A percentile compares a stretch with the other conserved stretches of the same genome.
Conservation (phyloP, 2,113 vertebrate genomes). For the Pholis gunnellus region DNA sequence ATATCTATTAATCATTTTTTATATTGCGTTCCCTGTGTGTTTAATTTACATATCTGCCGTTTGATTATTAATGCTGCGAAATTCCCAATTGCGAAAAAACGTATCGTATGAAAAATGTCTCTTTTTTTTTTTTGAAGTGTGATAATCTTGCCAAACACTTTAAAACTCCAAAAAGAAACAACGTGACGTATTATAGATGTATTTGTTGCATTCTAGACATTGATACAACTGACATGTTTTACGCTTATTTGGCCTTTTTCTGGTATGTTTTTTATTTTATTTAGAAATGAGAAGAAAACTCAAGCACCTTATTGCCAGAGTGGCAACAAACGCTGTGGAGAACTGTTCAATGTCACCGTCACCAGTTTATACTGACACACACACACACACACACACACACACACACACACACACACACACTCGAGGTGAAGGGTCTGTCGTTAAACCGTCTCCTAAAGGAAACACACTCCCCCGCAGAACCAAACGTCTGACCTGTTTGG, state of each 20-base stretch:
- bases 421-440: background rate
- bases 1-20: background rate
- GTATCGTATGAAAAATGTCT: background rate
- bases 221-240: background rate
- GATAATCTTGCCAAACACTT: background rate
- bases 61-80: background rate
- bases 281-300: background rate
- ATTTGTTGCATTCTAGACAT: background rate
- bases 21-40: background rate
- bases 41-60: background rate
- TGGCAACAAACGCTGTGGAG: slow-evolving; percentile 7
- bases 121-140: background rate
- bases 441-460: background rate
- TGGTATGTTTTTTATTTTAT: background rate
- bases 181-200: background rate
- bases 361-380: background rate
- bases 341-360: slow-evolving; percentile 21
- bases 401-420: background rate
- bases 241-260: background rate
- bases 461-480: slow-evolving; percentile 11
- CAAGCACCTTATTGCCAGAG: slow-evolving; percentile 53
- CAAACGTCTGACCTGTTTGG: background rate
- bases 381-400: slow-evolving; percentile 2
- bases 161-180: background rate
- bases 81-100: background rate